Evolutionary conservation across 1,140 invertebrate genomes (phyloP).

Genomic region (Propsilocerus akamusi): DNA sequence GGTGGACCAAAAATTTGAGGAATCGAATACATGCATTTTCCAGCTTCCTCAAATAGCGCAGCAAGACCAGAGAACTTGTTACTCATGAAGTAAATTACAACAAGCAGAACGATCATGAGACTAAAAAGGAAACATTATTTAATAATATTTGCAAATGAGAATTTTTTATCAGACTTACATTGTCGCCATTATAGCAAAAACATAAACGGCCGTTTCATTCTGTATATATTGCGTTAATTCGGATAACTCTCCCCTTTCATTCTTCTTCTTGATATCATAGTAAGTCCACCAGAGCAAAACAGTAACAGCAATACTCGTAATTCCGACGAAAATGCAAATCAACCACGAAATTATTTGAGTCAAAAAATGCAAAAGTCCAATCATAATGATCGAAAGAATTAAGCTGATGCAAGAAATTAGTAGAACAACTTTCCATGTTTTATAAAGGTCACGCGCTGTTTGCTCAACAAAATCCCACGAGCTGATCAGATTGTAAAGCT

Average conservation of each 20-base stretch:
- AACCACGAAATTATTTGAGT: conserved; percentile 71
- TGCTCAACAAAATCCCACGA: conserved; percentile 75
- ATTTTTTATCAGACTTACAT: conserved; percentile 37
- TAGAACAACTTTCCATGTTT: conserved; percentile 68
- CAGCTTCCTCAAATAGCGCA: conserved; percentile 71
- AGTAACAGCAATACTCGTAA: conserved; percentile 58
- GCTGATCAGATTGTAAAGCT: conserved; percentile 66
- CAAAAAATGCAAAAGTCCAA: conserved; percentile 66
- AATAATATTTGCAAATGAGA: conserved; percentile 7
- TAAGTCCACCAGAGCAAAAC: conserved; percentile 79
- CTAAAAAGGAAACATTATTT: conserved; percentile 29
- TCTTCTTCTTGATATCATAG: conserved; percentile 41
- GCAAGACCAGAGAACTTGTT: conserved; percentile 62
- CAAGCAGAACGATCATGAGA: conserved; percentile 42
- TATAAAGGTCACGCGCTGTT: conserved; percentile 70
- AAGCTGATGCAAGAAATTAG: conserved; percentile 34
- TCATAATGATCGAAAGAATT: conserved; percentile 68
- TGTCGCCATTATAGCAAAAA: conserved; percentile 71
- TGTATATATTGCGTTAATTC: conserved; percentile 56
- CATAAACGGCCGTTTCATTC: conserved; percentile 68
- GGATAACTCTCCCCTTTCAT: conserved; percentile 5
- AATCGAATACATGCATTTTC: conserved; percentile 61
- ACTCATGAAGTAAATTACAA: conserved; percentile 61
- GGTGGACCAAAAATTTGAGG: conserved; percentile 79
- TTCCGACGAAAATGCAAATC: conserved; percentile 57